Conservation (phyloP, 2,113 vertebrate species). For the Trinectes maculatus region DNA sequence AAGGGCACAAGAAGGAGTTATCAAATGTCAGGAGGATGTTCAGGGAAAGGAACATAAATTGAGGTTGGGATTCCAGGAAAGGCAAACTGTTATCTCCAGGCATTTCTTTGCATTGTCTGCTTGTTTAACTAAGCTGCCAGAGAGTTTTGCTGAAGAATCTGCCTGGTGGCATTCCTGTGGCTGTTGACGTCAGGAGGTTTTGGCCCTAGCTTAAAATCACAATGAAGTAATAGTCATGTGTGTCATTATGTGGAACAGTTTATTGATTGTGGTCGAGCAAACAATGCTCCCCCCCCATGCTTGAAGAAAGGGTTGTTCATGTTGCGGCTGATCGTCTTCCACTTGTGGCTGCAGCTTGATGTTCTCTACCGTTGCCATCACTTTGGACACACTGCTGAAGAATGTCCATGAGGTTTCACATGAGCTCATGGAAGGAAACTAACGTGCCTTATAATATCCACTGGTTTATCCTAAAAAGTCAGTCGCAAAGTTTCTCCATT, state of each 20-base stretch:
- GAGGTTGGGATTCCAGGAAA: conserved; percentile 58
- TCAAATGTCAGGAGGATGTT: conserved; percentile 48
- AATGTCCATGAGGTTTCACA: conserved; percentile 58
- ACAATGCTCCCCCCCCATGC: conserved; percentile 59
- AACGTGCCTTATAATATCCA: conserved; percentile 12
- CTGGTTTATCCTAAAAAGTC: conserved; percentile 33
- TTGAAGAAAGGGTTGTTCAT: conserved; percentile 42
- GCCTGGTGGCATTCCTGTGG: conserved; percentile 79
- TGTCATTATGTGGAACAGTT: conserved; percentile 60
- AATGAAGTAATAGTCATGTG: conserved; percentile 70
- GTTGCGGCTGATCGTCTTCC: conserved; percentile 64
- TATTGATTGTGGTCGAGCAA: conserved; percentile 71
- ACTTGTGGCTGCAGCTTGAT: conserved; percentile 57
- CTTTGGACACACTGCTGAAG: conserved; percentile 50
- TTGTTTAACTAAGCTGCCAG: conserved; percentile 66
- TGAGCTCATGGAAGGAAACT: conserved; percentile 67
- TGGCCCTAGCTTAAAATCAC: conserved; percentile 66
- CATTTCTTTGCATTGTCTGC: conserved; percentile 69
- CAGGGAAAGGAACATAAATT: conserved; percentile 18
- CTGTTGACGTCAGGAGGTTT: conserved; percentile 68
- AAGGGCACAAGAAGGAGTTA: conserved; percentile 34
- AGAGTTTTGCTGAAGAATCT: conserved; percentile 67
- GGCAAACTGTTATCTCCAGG: conserved; percentile 60
- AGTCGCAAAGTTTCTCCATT: conserved; percentile 29
- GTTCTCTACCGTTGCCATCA: conserved; percentile 43